Base-by-base conservation (phyloP, 1,140 invertebrate genomes). In the Caenorhabditis tropicalis region DNA sequence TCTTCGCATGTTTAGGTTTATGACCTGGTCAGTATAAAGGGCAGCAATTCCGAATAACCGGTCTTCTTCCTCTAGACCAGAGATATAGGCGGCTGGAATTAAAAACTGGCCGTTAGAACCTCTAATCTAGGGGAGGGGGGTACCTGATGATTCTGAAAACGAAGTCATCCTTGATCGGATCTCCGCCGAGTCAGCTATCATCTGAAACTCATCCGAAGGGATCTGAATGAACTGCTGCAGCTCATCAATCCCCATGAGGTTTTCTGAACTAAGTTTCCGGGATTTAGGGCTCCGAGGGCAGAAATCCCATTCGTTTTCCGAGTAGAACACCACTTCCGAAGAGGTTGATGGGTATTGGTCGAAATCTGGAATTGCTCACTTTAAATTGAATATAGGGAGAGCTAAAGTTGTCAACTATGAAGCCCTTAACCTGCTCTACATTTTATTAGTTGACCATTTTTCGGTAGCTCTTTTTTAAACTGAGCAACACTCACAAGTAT, bases 211-310 rank as follows among this genome's bases (percentile, higher is more conserved):
- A 5, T 65, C 58, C 4, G 53, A 24, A 6, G 58, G 58, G 24
- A 43, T 10, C n/a, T 74, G 65, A 24, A 74, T 74, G 12, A 24
- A 74, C 16, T 74, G 65, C n/a, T 74, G 65, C 4, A 74, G n/a
- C 36, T 74, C 65, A 7, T 74, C 65, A 12, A 74, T 74, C 33
- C 65, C 65, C 65, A 74, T 74, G 19, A 74, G 15, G n/a, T 74
- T 74, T 27, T 74, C 65, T 10, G 6, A 15, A 15, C 10, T 27
- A 19, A 74, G 43, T 74, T 74, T 74, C n/a, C 65, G 19, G 0
- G 29, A 43, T 74, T 74, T 74, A 5, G 65, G 36, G 3, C 36
- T 24, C 12, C 36, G 36, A 3, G 36, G 65, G 15, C 36, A 43
- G n/a, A 10, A 24, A 15, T 74, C 65, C 65, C 33, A 43, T 46